Percentiles rank a stretch among this genome's conserved stretches.
phyloP scores from a whole-genome alignment of 2,888 invertebrate species.

The Girardia tigrina region DNA sequence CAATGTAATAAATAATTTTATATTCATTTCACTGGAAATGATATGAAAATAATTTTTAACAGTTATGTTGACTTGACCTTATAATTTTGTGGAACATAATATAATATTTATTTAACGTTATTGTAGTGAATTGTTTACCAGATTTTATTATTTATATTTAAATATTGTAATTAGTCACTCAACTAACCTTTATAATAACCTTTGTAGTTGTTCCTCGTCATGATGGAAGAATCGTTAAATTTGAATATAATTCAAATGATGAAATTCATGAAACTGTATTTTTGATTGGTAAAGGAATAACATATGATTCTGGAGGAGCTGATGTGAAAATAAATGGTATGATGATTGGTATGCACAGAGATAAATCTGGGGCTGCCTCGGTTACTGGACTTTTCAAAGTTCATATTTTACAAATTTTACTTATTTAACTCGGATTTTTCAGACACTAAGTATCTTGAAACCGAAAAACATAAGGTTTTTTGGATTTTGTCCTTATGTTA shows the following conservation, averaged over 20 bases:
- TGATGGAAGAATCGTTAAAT: slow-evolving; percentile 64
- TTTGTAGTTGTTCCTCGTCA: slow-evolving; percentile 52
- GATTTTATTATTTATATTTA: too few relatives aligned
- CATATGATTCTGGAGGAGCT: slow-evolving; percentile 60
- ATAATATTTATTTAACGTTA: too few relatives aligned
- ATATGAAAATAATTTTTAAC: too few relatives aligned
- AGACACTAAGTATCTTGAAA: slow-evolving; percentile 59
- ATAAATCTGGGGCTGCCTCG: slow-evolving; percentile 85
- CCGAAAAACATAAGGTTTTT: slow-evolving; percentile 66
- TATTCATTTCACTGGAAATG: too few relatives aligned
- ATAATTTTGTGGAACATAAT: too few relatives aligned
- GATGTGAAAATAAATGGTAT: slow-evolving; percentile 62
- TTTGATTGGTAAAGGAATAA: slow-evolving; percentile 70
- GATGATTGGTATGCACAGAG: slow-evolving; percentile 55
- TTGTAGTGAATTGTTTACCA: too few relatives aligned
- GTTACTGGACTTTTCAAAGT: slow-evolving; percentile 81
- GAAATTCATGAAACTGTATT: slow-evolving; percentile 59
- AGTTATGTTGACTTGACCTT: too few relatives aligned
- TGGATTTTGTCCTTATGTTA: slow-evolving; percentile 68
- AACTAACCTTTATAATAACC: too few relatives aligned
- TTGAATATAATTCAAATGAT: slow-evolving; percentile 61
- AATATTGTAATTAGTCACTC: too few relatives aligned
- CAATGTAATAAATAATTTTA: too few relatives aligned
- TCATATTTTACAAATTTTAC: slow-evolving; percentile 20
- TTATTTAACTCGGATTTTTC: neutral